A percentile compares a stretch with the other conserved stretches of the same genome.
phyloP scores from a whole-genome alignment of 2,888 invertebrate genomes.

The Malachius bipustulatus region DNA sequence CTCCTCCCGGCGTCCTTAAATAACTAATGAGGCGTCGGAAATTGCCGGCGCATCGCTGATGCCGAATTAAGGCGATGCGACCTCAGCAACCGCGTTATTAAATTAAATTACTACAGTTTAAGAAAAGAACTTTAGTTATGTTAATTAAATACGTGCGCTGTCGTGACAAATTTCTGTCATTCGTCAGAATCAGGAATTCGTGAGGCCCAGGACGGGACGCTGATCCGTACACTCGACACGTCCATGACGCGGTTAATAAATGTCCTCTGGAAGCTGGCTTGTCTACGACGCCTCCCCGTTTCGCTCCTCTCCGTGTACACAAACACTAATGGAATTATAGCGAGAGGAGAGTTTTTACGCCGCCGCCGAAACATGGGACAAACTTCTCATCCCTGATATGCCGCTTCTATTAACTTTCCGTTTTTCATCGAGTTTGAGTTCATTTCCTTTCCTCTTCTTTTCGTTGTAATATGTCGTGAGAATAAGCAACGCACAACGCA shows the following conservation, averaged over 20 bases:
- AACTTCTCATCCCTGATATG: background rate
- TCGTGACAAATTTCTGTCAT: slow-evolving; percentile 31
- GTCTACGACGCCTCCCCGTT: slow-evolving; percentile 2
- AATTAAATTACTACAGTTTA: slow-evolving; percentile 25
- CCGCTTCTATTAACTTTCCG: too few species aligned
- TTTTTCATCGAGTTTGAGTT: too few species aligned
- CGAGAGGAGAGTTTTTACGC: background rate
- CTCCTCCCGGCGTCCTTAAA: too few species aligned
- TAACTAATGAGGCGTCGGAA: too few species aligned
- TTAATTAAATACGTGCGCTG: slow-evolving; percentile 34
- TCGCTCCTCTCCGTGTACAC: background rate
- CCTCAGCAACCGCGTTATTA: slow-evolving; percentile 22
- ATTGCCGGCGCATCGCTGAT: too few species aligned
- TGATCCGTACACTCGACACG: slow-evolving; percentile 21
- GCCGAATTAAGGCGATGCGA: too few species aligned
- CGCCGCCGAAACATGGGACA: background rate
- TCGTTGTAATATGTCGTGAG: too few species aligned
- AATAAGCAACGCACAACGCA: too few species aligned
- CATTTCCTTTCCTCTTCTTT: too few species aligned
- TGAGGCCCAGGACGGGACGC: slow-evolving; percentile 15
- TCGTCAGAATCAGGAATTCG: slow-evolving; percentile 28
- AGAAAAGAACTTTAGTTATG: slow-evolving; percentile 31
- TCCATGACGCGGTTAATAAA: slow-evolving; percentile 22
- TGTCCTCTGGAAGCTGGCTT: slow-evolving; percentile 18
- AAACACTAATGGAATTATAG: slow-evolving; percentile 16